These are phyloP conservation scores for Vespertilio murinus DNA, from an alignment of 2,797 vertebrate genomes.

Conservation along the genomic window DNA sequence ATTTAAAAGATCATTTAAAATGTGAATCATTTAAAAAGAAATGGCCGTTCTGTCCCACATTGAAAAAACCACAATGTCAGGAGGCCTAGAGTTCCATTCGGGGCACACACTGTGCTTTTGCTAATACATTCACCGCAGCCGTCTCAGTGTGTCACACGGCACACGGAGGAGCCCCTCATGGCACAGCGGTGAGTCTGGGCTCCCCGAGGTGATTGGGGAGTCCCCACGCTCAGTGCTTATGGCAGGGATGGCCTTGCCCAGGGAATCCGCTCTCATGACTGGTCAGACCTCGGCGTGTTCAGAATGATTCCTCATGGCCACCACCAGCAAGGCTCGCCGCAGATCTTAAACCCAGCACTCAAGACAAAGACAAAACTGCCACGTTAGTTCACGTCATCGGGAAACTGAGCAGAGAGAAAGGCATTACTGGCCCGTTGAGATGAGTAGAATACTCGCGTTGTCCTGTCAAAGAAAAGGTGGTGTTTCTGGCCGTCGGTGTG, in stretches of 20 bases:
- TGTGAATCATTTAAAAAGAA: background rate
- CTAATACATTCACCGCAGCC: background rate
- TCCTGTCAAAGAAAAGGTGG: background rate
- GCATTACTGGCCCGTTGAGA: background rate
- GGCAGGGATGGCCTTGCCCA: background rate
- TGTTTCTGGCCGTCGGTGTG: background rate
- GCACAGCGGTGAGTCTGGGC: background rate
- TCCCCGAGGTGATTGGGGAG: fast-evolving
- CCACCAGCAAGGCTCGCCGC: background rate
- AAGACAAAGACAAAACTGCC: background rate
- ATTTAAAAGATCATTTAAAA: no score
- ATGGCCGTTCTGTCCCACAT: background rate
- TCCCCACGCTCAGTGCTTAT: background rate
- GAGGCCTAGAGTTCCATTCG: background rate
- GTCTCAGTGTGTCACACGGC: background rate
- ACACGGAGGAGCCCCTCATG: background rate
- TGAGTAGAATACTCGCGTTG: background rate
- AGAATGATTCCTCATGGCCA: background rate
- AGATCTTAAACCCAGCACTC: background rate
- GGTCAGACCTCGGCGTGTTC: background rate
- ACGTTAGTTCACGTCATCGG: background rate
- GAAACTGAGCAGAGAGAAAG: background rate
- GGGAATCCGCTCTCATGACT: background rate
- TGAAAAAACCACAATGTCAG: background rate
- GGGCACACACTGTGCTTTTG: background rate